Evolutionary conservation across 2,888 invertebrate genomes (phyloP).

Genomic region (Synergus japonicus): DNA sequence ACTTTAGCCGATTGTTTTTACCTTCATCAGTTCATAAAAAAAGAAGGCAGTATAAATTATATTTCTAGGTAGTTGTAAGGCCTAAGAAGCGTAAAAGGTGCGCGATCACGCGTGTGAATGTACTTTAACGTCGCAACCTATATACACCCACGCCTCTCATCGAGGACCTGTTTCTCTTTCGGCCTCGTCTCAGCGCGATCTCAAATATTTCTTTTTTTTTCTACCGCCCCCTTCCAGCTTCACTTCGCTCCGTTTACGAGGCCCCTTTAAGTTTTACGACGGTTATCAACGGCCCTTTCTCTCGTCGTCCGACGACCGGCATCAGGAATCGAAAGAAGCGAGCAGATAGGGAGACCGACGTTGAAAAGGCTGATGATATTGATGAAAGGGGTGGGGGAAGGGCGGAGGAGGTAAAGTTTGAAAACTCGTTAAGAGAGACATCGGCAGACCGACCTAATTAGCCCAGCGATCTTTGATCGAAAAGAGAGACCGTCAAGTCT

Average conservation of each 20-base stretch:
- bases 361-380: constrained; percentile 46
- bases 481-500: constrained; percentile 45
- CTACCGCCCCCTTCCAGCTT: constrained; percentile 64
- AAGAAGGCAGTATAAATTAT: not conserved
- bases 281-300: constrained; percentile 63
- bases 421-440: constrained; percentile 48
- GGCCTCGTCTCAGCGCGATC: constrained; percentile 43
- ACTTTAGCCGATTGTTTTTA: not conserved
- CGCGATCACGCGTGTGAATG: constrained; percentile 50
- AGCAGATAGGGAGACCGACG: constrained; percentile 48
- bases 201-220: constrained; percentile 47
- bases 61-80: not conserved
- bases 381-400: constrained; percentile 42
- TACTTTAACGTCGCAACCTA: constrained; percentile 54
- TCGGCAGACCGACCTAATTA: constrained; percentile 47
- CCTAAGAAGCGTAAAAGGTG: constrained; percentile 42
- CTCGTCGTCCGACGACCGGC: not conserved
- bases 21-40: not conserved
- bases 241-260: constrained; percentile 67
- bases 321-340: constrained; percentile 43
- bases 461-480: constrained; percentile 40
- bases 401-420: constrained; percentile 43
- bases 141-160: constrained; percentile 66
- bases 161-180: constrained; percentile 64
- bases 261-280: constrained; percentile 72